These are phyloP conservation scores for Whitmania pigra DNA, from an alignment of 1,140 invertebrate genomes.

Conservation along the genomic window DNA sequence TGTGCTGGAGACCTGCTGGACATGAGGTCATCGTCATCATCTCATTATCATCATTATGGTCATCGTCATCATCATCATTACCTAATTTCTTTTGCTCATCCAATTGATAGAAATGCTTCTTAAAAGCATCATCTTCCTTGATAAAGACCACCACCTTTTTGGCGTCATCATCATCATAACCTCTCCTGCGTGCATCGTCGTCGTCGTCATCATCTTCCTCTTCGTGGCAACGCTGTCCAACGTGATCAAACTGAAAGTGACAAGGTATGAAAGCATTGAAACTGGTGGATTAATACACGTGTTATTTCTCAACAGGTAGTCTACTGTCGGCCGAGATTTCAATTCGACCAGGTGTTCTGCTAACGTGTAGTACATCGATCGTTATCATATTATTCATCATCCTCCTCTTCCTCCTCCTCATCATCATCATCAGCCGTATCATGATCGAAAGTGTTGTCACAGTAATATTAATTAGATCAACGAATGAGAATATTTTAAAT, in stretches of 20 bases:
- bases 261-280: not conserved
- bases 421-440: conserved; percentile 3
- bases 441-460: not conserved
- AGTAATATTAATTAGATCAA: too few species aligned
- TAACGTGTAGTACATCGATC: not conserved
- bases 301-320: too few species aligned
- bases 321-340: too few species aligned
- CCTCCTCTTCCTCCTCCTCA: not conserved
- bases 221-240: not conserved
- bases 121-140: conserved; percentile 5
- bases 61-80: not conserved
- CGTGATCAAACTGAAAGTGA: not conserved
- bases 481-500: too few species aligned
- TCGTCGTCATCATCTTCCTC: not conserved
- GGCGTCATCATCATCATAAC: conserved; percentile 6
- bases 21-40: too few species aligned
- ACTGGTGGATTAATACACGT: too few species aligned
- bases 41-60: not conserved
- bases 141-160: conserved; percentile 8
- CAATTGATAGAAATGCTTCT: not conserved
- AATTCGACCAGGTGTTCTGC: not conserved
- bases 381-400: not conserved
- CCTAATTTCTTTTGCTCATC: not conserved
- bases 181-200: not conserved
- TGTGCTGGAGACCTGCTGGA: too few species aligned